phyloP scores from a whole-genome alignment of 2,888 invertebrate species.

The Himalopsyche tibetana region DNA sequence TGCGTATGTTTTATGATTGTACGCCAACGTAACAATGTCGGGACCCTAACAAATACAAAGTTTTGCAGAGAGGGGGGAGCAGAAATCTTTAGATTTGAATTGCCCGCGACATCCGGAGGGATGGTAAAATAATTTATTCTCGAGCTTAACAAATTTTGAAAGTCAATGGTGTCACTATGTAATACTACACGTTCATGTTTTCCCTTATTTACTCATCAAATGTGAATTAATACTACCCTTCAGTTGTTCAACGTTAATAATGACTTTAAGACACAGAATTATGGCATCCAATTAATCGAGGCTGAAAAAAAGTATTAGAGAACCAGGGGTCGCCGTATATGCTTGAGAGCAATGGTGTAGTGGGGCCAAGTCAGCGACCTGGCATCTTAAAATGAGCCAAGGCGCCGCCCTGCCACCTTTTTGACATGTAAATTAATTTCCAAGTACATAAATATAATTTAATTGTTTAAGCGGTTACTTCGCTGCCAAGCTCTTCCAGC shows the following conservation, averaged over 20 bases:
- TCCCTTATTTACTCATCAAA: not conserved
- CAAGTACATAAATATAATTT: too few species aligned
- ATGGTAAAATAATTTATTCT: constrained; percentile 15
- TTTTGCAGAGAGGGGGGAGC: not conserved
- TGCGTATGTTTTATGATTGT: not conserved
- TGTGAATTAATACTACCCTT: not conserved
- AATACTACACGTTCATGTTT: not conserved
- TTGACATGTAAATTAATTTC: too few species aligned
- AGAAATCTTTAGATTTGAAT: constrained; percentile 33
- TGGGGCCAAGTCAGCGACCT: too few species aligned
- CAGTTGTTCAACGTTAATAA: not conserved
- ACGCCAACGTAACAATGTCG: not conserved
- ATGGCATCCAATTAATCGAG: too few species aligned
- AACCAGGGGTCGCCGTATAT: too few species aligned
- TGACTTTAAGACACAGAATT: too few species aligned
- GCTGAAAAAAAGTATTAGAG: too few species aligned
- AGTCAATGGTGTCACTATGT: not conserved
- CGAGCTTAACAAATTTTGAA: not conserved
- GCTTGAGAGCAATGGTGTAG: too few species aligned
- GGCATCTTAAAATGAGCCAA: too few species aligned
- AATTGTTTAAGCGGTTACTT: too few species aligned
- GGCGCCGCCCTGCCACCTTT: too few species aligned
- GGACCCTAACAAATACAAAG: constrained; percentile 31
- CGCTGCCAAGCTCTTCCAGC: too few species aligned
- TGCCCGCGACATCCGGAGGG: constrained; percentile 11